Percentiles rank a stretch among this genome's conserved stretches.
Conservation (phyloP, 2,797 vertebrate genomes). For the Hemibagrus guttatus region DNA sequence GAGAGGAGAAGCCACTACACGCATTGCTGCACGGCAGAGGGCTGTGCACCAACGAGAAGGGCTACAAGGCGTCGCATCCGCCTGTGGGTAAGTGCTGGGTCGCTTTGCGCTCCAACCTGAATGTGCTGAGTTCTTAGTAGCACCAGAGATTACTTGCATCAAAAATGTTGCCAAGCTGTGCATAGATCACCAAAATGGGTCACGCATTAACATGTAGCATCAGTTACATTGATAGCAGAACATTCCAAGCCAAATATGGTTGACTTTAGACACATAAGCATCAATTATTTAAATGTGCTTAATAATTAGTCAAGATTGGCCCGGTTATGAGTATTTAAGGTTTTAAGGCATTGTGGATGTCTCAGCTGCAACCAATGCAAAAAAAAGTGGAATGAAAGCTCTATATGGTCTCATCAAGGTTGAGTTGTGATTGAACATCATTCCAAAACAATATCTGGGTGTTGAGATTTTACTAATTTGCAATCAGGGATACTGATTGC, state of each 20-base stretch:
- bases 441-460: not conserved
- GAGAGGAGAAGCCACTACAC: conserved; percentile 96
- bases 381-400: not conserved
- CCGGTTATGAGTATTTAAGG: not conserved
- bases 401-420: not conserved
- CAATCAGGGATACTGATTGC: not conserved
- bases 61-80: conserved; percentile 84
- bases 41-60: conserved; percentile 94
- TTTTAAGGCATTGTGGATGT: not conserved
- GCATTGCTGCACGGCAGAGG: conserved; percentile 94
- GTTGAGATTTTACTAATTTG: not conserved
- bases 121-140: not conserved
- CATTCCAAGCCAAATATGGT: conserved; percentile 18
- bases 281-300: conserved; percentile 2
- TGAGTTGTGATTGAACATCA: not conserved
- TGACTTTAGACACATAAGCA: not conserved
- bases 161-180: not conserved
- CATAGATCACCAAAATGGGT: conserved; percentile 13
- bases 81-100: conserved; percentile 72
- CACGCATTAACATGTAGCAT: not conserved
- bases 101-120: not conserved
- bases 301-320: not conserved
- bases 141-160: conserved; percentile 1
- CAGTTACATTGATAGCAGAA: not conserved
- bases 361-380: not conserved